Conservation (phyloP, 2,797 vertebrate genomes). For the Aphelocoma californica region DNA sequence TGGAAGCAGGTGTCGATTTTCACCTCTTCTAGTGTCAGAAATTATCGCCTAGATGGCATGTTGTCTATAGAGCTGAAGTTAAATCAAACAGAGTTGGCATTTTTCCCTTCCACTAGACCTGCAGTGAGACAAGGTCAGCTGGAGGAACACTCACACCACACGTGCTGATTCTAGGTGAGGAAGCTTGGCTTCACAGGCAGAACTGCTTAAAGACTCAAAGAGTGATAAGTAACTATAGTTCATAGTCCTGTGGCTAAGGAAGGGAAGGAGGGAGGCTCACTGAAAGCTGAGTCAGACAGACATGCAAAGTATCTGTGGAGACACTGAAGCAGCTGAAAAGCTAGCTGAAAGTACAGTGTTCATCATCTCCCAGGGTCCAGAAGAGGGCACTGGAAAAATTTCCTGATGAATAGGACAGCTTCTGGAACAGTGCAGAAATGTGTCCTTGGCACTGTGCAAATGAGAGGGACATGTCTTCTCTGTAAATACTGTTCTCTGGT, state of each 20-base stretch:
- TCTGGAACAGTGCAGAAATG: not conserved
- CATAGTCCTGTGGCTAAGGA: not conserved
- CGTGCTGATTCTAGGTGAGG: rapidly evolving
- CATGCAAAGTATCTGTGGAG: not conserved
- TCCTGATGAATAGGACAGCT: not conserved
- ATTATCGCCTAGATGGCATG: not conserved
- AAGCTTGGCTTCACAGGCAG: not conserved
- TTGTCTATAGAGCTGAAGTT: conserved; percentile 8
- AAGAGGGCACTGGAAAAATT: not conserved
- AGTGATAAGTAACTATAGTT: not conserved
- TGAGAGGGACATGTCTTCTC: not conserved
- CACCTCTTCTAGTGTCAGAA: conserved; percentile 9
- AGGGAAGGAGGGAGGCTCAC: not conserved
- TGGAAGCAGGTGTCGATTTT: conserved; percentile 9
- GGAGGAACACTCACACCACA: not conserved
- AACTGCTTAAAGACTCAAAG: not conserved
- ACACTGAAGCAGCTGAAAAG: not conserved
- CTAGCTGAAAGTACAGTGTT: not conserved
- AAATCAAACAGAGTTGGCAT: not conserved
- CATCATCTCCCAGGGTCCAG: not conserved
- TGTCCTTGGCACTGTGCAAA: not conserved
- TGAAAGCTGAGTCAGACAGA: not conserved
- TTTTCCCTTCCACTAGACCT: conserved; percentile 3
- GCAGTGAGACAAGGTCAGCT: not conserved
- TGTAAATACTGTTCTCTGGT: not conserved